Base-by-base conservation (phyloP, 2,888 invertebrate species). In the Syritta pipiens region DNA sequence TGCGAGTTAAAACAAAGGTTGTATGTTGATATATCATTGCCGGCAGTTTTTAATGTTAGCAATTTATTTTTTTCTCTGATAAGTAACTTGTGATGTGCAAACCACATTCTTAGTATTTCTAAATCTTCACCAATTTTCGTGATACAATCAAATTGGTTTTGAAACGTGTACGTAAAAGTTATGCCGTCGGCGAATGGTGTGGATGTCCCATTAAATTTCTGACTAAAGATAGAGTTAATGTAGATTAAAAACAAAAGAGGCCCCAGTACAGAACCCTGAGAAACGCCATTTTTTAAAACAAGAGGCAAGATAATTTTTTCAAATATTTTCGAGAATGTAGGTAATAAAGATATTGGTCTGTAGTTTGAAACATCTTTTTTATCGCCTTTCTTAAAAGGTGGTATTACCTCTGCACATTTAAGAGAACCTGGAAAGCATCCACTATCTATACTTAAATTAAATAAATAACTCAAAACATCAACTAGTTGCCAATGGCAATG, bases 21-120 rank as follows among this genome's bases (percentile, higher is more conserved):
- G 4, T 10, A 42, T 7, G 40, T 40, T 28, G 7, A 7, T 4
- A 19, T 17, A 17, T 3, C 19, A 26, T 14, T 26, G 17, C 19
- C 28, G 1, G 42, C 40, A 20, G 19, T 4, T 37, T 37, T 48
- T 28, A 49, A 62, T 14, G 19, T 26, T 12, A 62, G 17, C 9
- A 62, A 10, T 37, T 62, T 49, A 3, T 20, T 62, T 62, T 62
- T 24, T 37, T 49, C 40, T 14, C 14, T 40, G 9, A 57, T 2
- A 57, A 40, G n/a, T 2, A 57, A 28, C 6, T 26, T 6, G 40
- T 57, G 62, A 40, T 7, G n/a, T 0, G 40, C 40, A 28, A 62
- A 62, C 49, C 62, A 49, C 9, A n/a, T 6, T 30, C 62, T 48
- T 7, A 63, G 10, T 19, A 48, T 19, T 26, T 63, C 28, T 14